phyloP scores from a whole-genome alignment of 2,888 invertebrate genomes.

The Amaurobius ferox region DNA sequence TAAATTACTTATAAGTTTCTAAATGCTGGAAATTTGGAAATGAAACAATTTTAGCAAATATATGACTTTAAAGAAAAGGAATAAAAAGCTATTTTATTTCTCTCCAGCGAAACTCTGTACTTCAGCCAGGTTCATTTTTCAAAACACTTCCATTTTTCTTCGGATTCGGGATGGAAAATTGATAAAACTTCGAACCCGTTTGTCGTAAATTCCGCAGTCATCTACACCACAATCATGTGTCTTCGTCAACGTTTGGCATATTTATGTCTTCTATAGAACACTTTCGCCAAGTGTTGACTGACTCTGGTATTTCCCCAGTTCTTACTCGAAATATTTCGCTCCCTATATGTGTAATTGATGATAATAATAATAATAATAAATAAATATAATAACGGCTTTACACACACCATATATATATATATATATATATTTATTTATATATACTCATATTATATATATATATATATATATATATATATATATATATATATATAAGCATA shows the following conservation, averaged over 20 bases:
- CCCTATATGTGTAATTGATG: too few relatives aligned
- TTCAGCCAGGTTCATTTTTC: not conserved
- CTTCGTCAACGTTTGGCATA: conserved; percentile 7
- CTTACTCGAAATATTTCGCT: not conserved
- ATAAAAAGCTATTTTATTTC: not conserved
- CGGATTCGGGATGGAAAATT: not conserved
- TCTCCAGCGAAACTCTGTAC: not conserved
- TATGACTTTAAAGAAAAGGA: not conserved
- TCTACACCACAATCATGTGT: conserved; percentile 4
- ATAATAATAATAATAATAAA: too few relatives aligned
- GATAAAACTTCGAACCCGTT: conserved; percentile 9
- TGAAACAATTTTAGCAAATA: not conserved
- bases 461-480: too few relatives aligned
- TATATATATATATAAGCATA: too few relatives aligned
- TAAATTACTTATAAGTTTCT: too few relatives aligned
- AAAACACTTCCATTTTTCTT: not conserved
- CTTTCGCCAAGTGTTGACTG: not conserved
- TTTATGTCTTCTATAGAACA: conserved; percentile 3
- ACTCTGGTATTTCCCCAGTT: not conserved
- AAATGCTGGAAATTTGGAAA: too few relatives aligned
- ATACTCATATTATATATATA: too few relatives aligned
- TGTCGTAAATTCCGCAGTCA: conserved; percentile 7
- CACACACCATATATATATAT: too few relatives aligned
- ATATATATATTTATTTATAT: too few relatives aligned
- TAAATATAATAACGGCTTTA: too few relatives aligned